phyloP scores from a whole-genome alignment of 1,140 invertebrate genomes.

The Galleria mellonella region DNA sequence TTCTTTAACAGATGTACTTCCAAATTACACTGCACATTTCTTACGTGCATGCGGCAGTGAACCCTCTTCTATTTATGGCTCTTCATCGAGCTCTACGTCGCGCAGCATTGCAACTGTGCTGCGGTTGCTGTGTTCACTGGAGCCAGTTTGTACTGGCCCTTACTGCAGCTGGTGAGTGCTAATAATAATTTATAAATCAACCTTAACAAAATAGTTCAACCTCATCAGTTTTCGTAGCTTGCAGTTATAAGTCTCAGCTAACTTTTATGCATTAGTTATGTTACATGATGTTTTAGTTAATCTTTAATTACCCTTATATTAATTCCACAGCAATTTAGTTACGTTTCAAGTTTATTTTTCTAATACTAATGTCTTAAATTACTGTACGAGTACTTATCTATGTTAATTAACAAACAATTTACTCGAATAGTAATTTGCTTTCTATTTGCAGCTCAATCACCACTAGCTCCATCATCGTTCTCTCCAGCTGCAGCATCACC shows the following conservation, averaged over 20 bases:
- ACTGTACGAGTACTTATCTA: no score
- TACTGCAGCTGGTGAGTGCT: conserved; percentile 60
- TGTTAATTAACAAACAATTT: no score
- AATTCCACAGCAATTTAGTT: no score
- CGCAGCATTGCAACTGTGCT: conserved; percentile 82
- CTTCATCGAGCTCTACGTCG: conserved; percentile 84
- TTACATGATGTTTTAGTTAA: background rate
- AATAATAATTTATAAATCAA: background rate
- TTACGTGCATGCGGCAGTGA: conserved; percentile 90
- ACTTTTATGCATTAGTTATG: background rate
- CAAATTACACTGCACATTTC: conserved; percentile 91
- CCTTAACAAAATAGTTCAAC: no score
- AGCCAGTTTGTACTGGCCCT: conserved; percentile 78
- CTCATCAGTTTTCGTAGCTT: background rate
- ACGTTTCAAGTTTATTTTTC: no score
- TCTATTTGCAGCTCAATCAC: conserved; percentile 48
- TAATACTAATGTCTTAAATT: no score
- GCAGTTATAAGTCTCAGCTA: background rate
- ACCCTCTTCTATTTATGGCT: conserved; percentile 86
- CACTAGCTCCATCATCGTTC: conserved; percentile 62
- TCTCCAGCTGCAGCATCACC: conserved; percentile 62
- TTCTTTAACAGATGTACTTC: conserved; percentile 53
- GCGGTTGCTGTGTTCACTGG: conserved; percentile 80
- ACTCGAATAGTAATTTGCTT: no score
- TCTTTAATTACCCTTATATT: no score